Conservation (phyloP, 2,113 vertebrate species). For the Poecile atricapillus region DNA sequence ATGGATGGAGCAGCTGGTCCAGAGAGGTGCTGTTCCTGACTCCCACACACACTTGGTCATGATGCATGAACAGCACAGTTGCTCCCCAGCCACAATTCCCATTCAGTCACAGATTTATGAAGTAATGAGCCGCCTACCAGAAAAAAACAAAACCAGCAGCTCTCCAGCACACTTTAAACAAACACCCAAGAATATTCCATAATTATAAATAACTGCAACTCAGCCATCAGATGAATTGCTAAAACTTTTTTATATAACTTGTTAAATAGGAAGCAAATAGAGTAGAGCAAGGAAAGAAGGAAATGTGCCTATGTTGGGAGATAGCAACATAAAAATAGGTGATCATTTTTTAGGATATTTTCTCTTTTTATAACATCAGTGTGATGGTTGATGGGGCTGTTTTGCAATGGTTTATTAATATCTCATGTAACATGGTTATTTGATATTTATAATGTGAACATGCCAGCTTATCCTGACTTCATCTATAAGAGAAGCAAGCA, state of each 20-base stretch:
- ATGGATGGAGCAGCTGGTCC: conserved; percentile 77
- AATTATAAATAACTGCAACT: conserved; percentile 26
- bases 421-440: neutral
- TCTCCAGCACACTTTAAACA: conserved; percentile 52
- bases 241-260: conserved; percentile 26
- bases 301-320: neutral
- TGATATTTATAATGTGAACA: neutral
- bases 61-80: conserved; percentile 58
- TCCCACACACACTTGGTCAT: conserved; percentile 48
- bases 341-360: neutral
- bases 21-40: conserved; percentile 66
- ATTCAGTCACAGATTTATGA: conserved; percentile 72
- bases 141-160: conserved; percentile 59
- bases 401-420: neutral
- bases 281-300: neutral
- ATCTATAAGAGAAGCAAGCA: neutral
- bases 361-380: neutral
- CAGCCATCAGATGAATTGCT: conserved; percentile 5
- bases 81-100: conserved; percentile 63
- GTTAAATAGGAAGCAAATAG: neutral
- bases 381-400: neutral
- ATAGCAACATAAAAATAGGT: neutral
- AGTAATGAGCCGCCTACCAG: conserved; percentile 70
- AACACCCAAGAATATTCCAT: conserved; percentile 42
- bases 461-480: neutral